A percentile compares a stretch with the other conserved stretches of the same genome.
phyloP scores from a whole-genome alignment of 2,888 invertebrate genomes.

The Linnaemya vulpina region DNA sequence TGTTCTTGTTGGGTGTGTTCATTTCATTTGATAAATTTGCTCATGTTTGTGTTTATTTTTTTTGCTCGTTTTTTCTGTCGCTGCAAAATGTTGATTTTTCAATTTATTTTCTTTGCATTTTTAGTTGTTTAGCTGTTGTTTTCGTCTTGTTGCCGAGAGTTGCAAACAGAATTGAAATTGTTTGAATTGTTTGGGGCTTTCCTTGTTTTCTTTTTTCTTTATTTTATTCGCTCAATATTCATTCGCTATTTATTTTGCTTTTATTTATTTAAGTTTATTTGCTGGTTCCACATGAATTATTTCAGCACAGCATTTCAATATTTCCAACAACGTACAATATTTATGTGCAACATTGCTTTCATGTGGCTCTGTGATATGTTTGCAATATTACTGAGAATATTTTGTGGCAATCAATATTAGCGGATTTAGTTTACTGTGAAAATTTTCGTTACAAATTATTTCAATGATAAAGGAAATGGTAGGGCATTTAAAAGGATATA shows the following conservation, averaged over 20 bases:
- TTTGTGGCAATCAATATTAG: constrained; percentile 48
- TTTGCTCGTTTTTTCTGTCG: too few species aligned
- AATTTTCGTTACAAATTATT: not conserved
- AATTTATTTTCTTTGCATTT: constrained; percentile 61
- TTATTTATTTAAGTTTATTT: constrained; percentile 62
- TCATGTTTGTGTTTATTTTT: constrained; percentile 34
- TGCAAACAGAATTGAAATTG: constrained; percentile 51
- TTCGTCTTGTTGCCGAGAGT: constrained; percentile 36
- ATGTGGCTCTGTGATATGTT: constrained; percentile 56
- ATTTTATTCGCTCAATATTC: too few species aligned
- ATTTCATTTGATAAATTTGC: constrained; percentile 42
- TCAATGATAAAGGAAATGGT: not conserved
- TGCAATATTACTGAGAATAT: constrained; percentile 49
- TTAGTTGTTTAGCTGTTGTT: constrained; percentile 14
- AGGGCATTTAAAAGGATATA: not conserved
- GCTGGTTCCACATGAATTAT: constrained; percentile 63
- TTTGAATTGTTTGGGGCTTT: constrained; percentile 36
- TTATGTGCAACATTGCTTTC: constrained; percentile 28
- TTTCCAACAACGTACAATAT: constrained; percentile 47
- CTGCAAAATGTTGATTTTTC: constrained; percentile 59
- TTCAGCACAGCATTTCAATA: constrained; percentile 64
- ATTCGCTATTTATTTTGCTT: too few species aligned
- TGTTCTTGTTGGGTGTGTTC: constrained; percentile 50
- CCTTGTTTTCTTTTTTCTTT: not conserved
- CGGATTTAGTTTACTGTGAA: constrained; percentile 32